Conservation (phyloP, 2,888 invertebrate species). For the Chouioia cunea region DNA sequence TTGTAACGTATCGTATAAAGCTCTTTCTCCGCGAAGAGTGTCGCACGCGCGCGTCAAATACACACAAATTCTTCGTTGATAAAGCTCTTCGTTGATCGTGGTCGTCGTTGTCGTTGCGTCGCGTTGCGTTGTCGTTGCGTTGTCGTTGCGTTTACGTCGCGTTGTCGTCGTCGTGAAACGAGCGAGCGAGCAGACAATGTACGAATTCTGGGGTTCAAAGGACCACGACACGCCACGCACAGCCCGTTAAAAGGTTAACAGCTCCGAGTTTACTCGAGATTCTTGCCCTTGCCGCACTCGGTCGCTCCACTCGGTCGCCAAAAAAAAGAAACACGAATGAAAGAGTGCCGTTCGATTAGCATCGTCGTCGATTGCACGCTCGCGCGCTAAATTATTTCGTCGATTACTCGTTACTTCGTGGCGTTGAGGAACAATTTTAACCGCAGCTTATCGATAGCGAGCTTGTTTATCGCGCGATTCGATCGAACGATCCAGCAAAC, state of each 20-base stretch:
- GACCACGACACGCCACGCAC: constrained; percentile 6
- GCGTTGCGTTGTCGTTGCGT: too few species aligned
- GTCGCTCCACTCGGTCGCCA: constrained; percentile 26
- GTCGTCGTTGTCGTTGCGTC: too few species aligned
- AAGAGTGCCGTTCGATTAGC: constrained; percentile 23
- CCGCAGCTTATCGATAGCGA: neutral
- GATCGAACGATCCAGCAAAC: too few species aligned
- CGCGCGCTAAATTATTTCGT: neutral
- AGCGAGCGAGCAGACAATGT: too few species aligned
- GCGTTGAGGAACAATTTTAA: neutral
- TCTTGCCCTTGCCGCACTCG: constrained; percentile 39
- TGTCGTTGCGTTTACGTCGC: too few species aligned
- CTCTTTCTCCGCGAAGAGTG: too few species aligned
- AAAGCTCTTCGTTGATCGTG: too few species aligned
- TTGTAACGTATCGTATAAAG: too few species aligned
- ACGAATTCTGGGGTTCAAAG: constrained; percentile 26
- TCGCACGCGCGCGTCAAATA: too few species aligned
- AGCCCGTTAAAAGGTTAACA: constrained; percentile 42
- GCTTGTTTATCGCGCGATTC: too few species aligned
- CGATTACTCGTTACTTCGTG: neutral
- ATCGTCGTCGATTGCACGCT: constrained; percentile 12
- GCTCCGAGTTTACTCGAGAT: constrained; percentile 43
- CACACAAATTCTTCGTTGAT: too few species aligned
- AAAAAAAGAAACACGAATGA: neutral
- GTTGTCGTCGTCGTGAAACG: too few species aligned